These are phyloP conservation scores for Seira musarum DNA, from an alignment of 2,888 invertebrate genomes.

Conservation along the genomic window DNA sequence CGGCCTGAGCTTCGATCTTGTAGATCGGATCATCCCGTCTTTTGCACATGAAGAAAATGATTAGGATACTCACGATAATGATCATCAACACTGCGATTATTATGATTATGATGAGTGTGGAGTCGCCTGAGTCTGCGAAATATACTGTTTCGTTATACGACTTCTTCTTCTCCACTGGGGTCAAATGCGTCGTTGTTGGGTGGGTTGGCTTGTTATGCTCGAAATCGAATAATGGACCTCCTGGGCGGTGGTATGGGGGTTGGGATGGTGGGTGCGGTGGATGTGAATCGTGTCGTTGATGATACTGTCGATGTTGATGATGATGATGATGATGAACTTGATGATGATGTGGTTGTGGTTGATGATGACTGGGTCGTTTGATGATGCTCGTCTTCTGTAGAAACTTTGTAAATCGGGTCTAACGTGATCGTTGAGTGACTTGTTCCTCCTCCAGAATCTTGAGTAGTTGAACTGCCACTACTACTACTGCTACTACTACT, in stretches of 20 bases:
- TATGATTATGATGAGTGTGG: slow-evolving; percentile 87
- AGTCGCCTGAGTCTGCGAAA: slow-evolving; percentile 82
- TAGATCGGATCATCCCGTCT: slow-evolving; percentile 90
- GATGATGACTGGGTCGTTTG: too few species aligned
- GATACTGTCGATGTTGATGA: slow-evolving; percentile 75
- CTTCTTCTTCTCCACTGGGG: slow-evolving; percentile 44
- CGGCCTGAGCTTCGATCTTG: slow-evolving; percentile 84
- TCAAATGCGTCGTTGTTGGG: slow-evolving; percentile 70
- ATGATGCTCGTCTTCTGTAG: too few species aligned
- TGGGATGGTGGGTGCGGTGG: slow-evolving; percentile 61
- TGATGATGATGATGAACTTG: slow-evolving; percentile 81
- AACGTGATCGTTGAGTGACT: too few species aligned
- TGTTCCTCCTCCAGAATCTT: too few species aligned
- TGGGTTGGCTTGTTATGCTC: slow-evolving; percentile 36
- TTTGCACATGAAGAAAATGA: slow-evolving; percentile 88
- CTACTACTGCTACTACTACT: slow-evolving; percentile 14
- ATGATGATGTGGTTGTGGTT: not conserved
- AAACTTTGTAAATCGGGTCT: too few species aligned
- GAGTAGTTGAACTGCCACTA: not conserved
- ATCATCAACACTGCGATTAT: slow-evolving; percentile 90
- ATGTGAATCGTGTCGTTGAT: slow-evolving; percentile 50
- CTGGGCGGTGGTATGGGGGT: slow-evolving; percentile 34
- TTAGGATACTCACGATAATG: slow-evolving; percentile 76
- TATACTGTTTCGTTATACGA: slow-evolving; percentile 73
- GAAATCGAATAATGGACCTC: slow-evolving; percentile 48